Evolutionary conservation across 1,140 invertebrate species (phyloP).

Genomic region (Leptestheria dahalacensis): DNA sequence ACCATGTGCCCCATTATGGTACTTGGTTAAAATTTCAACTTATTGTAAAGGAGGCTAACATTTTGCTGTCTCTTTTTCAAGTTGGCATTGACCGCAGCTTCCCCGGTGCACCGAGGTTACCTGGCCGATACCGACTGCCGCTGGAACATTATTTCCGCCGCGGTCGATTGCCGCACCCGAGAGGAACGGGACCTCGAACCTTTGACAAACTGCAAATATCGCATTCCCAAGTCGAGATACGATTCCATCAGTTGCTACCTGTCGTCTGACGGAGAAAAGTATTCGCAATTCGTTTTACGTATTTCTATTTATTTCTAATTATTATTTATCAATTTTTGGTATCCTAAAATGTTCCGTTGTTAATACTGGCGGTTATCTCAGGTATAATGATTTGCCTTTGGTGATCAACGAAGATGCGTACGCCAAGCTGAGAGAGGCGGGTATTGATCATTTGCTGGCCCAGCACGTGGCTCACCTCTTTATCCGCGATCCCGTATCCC

Average conservation of each 20-base stretch:
- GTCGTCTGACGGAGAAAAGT: constrained; percentile 63
- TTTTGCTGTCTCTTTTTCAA: too few relatives aligned
- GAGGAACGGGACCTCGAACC: constrained; percentile 77
- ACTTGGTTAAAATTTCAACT: constrained; percentile 20
- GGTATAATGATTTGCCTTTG: constrained; percentile 80
- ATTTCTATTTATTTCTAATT: constrained; percentile 2
- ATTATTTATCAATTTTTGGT: not conserved
- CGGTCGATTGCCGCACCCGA: constrained; percentile 86
- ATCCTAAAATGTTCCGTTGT: constrained; percentile 14
- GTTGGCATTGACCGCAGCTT: constrained; percentile 90
- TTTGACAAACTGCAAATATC: constrained; percentile 57
- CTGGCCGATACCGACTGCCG: constrained; percentile 90
- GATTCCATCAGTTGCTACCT: constrained; percentile 96
- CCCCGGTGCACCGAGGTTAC: constrained; percentile 83
- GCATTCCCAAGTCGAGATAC: constrained; percentile 90
- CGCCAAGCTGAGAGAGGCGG: constrained; percentile 61
- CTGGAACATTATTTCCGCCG: constrained; percentile 88
- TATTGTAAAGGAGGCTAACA: too few relatives aligned
- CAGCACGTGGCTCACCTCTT: constrained; percentile 96
- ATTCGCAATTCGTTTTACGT: constrained; percentile 21
- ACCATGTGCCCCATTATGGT: constrained; percentile 96
- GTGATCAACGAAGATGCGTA: constrained; percentile 74
- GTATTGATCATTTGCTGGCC: constrained; percentile 78
- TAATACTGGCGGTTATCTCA: too few relatives aligned
- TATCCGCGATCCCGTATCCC: constrained; percentile 88